Conservation (phyloP, 2,797 vertebrate genomes). For the Rousettus madagascariensis region DNA sequence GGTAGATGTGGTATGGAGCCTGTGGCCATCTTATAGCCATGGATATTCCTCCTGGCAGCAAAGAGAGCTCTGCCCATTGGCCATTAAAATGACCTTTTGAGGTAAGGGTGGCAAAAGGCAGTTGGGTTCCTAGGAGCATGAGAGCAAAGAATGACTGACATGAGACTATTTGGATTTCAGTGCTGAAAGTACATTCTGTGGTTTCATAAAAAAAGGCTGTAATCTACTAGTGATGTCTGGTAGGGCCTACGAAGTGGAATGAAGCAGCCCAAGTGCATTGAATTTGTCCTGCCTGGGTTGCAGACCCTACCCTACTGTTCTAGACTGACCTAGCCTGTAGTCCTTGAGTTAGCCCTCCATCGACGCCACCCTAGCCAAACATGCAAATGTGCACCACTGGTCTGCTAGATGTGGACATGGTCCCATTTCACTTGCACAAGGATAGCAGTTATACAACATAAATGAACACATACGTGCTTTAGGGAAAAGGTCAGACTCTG, state of each 20-base stretch:
- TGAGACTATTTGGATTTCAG: background rate
- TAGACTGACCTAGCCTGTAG: background rate
- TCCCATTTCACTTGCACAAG: background rate
- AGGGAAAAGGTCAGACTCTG: background rate
- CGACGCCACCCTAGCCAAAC: background rate
- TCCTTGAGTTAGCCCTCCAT: background rate
- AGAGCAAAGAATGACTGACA: background rate
- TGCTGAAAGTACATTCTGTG: background rate
- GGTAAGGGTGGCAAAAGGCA: background rate
- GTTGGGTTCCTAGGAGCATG: background rate
- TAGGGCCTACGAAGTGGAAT: background rate
- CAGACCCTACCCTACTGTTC: rapidly evolving
- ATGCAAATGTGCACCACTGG: background rate
- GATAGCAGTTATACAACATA: too few species aligned
- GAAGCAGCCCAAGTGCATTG: background rate
- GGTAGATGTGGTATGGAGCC: background rate
- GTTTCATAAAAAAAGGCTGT: background rate
- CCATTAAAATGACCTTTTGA: background rate
- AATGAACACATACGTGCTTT: background rate
- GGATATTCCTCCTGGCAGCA: background rate
- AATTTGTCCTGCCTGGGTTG: background rate
- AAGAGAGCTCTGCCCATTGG: background rate
- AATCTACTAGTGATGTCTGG: background rate
- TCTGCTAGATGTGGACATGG: background rate
- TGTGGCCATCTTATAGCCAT: background rate